Evolutionary conservation across 2,888 invertebrate genomes (phyloP).

Genomic region (Clepsis dumicolana): DNA sequence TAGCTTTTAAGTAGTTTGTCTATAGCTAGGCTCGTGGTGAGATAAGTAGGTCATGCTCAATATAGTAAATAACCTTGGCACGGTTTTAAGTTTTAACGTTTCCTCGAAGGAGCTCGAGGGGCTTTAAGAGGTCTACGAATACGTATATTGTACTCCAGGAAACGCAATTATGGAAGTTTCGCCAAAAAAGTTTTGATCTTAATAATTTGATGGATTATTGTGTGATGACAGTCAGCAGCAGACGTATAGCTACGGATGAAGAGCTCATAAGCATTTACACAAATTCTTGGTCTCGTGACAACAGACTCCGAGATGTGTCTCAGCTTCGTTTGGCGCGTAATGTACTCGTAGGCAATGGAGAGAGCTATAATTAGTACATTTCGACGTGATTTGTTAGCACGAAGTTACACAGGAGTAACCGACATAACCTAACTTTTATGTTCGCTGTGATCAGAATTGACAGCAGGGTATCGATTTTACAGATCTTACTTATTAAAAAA

Average conservation of each 20-base stretch:
- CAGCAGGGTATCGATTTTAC: too few species aligned
- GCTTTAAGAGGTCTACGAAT: background rate
- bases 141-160: slow-evolving; percentile 4
- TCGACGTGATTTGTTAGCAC: too few species aligned
- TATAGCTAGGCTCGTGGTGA: slow-evolving; percentile 1
- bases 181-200: slow-evolving; percentile 1
- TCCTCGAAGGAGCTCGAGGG: slow-evolving; percentile 11
- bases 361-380: too few species aligned
- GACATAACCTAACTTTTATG: too few species aligned
- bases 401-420: too few species aligned
- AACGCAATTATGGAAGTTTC: slow-evolving; percentile 20
- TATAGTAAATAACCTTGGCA: slow-evolving; percentile 32
- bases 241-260: background rate
- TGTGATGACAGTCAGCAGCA: slow-evolving; percentile 7
- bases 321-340: background rate
- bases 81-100: slow-evolving; percentile 28
- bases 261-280: background rate
- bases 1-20: background rate
- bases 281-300: background rate
- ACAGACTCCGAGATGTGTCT: background rate
- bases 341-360: too few species aligned
- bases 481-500: too few species aligned
- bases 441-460: too few species aligned
- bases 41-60: slow-evolving; percentile 32
- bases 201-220: slow-evolving; percentile 10